Evolutionary conservation across 2,113 vertebrate genomes (phyloP), one percentile per base, ranked within the genome.

Genomic region (Carassius carassius): DNA sequence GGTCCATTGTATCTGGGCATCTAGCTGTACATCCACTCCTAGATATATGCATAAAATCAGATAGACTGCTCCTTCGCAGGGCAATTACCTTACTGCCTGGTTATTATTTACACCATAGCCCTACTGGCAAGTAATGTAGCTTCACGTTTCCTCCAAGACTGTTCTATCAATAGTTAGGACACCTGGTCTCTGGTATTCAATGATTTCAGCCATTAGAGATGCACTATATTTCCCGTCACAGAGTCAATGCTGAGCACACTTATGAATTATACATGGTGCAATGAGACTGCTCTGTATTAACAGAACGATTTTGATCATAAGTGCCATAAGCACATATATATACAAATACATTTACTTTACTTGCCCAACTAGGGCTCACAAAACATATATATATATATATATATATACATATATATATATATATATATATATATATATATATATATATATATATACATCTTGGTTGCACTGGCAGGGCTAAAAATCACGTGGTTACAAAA

Each of bases 51-150:
- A 41, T 72, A 69, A 60, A 62, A 60, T 21, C 65, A 73, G 54
- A 47, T 54, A 29, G 65, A 51, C 77, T 62, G 67, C 77, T 73
- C 76, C 51, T 62, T 70, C 56, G 25, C 65, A 44, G 84, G 58
- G 65, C 65, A 58, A 85, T 85, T 85, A 85, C 67, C 67, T 62
- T 58, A 63, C 73, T 65, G 23, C 23, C 54, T 35, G 77, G 32
- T 67, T 72, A 75, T 65, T 70, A 80, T 85, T 78, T 85, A 19
- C 23, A 23, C 25, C 77, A 3, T 47, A 13, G 77, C 25, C 75
- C 72, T 21, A 56, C 32, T 76, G 19, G 11, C 17, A 49, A 75
- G 37, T 83, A 75, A 83, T 62, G 23, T 44, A 77, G 58, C 72
- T 29, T 77, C 72, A 62, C 44, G n/a, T 65, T 19, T 51, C 47